Evolutionary conservation across 2,888 invertebrate genomes (phyloP).

Genomic region (Andricus quercusramuli): DNA sequence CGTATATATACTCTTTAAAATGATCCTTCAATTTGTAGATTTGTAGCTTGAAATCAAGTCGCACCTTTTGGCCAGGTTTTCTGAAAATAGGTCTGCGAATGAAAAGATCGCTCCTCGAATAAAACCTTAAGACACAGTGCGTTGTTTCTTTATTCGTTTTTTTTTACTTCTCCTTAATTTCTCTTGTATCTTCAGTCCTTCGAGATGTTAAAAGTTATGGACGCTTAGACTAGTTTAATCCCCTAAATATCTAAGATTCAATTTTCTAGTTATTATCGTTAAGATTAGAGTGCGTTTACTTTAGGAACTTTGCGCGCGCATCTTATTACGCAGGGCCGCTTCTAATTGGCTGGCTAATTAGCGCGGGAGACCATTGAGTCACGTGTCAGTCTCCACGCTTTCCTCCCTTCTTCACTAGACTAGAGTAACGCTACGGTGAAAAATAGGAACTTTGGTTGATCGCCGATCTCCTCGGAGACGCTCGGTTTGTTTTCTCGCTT

Average conservation of each 20-base stretch:
- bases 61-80: slow-evolving; percentile 7
- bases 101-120: slow-evolving; percentile 14
- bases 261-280: slow-evolving; percentile 14
- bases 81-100: slow-evolving; percentile 19
- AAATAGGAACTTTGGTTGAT: slow-evolving; percentile 78
- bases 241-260: slow-evolving; percentile 12
- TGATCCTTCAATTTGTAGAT: slow-evolving; percentile 47
- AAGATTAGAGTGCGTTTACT: slow-evolving; percentile 54
- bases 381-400: slow-evolving; percentile 57
- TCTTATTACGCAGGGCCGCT: slow-evolving; percentile 75
- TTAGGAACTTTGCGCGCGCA: slow-evolving; percentile 79
- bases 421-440: slow-evolving; percentile 65
- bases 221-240: not conserved
- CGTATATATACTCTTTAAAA: slow-evolving; percentile 46
- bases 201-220: slow-evolving; percentile 27
- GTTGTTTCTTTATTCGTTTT: slow-evolving; percentile 57
- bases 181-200: slow-evolving; percentile 36
- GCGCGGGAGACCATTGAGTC: slow-evolving; percentile 73
- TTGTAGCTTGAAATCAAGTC: slow-evolving; percentile 7
- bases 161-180: slow-evolving; percentile 22
- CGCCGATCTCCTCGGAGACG: slow-evolving; percentile 59
- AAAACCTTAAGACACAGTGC: slow-evolving; percentile 64
- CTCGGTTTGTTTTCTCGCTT: slow-evolving; percentile 49
- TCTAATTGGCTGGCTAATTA: slow-evolving; percentile 78
- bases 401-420: slow-evolving; percentile 50